Evolutionary conservation across 37 sponge, comb jelly and placozoan genomes (phyloP), one percentile per base, ranked within the genome.

Genomic region (Ephydatia muelleri): DNA sequence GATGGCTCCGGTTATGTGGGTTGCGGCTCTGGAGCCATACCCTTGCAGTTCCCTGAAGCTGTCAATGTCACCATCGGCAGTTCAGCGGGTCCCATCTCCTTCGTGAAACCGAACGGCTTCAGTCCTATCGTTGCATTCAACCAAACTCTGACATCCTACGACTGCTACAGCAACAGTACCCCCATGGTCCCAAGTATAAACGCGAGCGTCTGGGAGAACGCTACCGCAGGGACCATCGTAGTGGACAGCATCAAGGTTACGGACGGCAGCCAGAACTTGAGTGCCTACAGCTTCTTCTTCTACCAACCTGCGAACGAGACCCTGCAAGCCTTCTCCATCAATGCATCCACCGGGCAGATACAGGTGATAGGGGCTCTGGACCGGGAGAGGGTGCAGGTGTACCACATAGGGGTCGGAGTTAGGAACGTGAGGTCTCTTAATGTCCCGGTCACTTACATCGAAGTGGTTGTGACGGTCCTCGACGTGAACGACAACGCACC

Each of bases 401-500:
- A 91, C 69, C 40, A 37, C 38, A 83, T 87, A 37, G 78, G 33
- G 32, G n/a, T 87, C 0, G 68, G 31, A 5, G 91, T 87, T 30
- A 38, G 47, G 6, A 84, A 86, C 70, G 49, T 38, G 38, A 87
- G 91, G 19, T 3, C 48, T 43, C 66, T 83, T 2, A 32, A 43
- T 4, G 29, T 36, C 31, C 74, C 67, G 8, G 64, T 27, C 22
- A 83, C 85, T 3, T 34, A 85, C 67, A 82, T 85, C 30, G 87
- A 87, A 49, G 75, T 95, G 25, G 26, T 33, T 0, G 70, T 95
- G 28, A 34, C 35, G 23, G 82, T 94, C n/a, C 35, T 77, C 8
- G 88, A 86, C 72, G 78, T 86, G 43, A 94, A 94, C 67, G 89
- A 88, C 77, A 65, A 87, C 33, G 66, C 87, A 27, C 95, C 95